These are phyloP conservation scores for Drosophila setifemur DNA, from an alignment of 1,140 invertebrate species.

Conservation along the genomic window DNA sequence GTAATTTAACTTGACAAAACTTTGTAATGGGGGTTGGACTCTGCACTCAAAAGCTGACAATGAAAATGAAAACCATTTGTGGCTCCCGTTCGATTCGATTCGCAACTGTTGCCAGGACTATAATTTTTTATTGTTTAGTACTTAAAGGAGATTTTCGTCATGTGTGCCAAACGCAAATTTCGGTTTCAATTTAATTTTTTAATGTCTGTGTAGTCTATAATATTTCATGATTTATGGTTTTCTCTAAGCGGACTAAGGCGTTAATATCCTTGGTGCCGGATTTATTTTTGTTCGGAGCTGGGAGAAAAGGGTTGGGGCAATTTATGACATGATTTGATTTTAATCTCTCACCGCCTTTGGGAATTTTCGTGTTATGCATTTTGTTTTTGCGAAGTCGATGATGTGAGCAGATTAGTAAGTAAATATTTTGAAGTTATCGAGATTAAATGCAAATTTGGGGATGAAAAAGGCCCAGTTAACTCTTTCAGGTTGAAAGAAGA, in stretches of 20 bases:
- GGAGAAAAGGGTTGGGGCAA: constrained; percentile 56
- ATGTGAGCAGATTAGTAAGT: constrained; percentile 43
- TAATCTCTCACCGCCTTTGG: constrained; percentile 51
- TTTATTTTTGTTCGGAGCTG: background rate
- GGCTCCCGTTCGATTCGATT: constrained; percentile 61
- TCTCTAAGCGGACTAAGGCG: constrained; percentile 59
- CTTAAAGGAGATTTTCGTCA: constrained; percentile 60
- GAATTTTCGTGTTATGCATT: constrained; percentile 11
- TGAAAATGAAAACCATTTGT: constrained; percentile 56
- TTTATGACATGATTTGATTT: constrained; percentile 69
- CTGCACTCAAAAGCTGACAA: constrained; percentile 35
- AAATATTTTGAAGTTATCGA: constrained; percentile 29
- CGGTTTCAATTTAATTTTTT: constrained; percentile 61
- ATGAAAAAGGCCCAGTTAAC: background rate
- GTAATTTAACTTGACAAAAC: constrained; percentile 81
- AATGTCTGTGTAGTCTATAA: constrained; percentile 40
- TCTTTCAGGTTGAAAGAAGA: no score
- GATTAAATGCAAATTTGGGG: constrained; percentile 5
- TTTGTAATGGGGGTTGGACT: constrained; percentile 60
- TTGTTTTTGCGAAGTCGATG: constrained; percentile 23
- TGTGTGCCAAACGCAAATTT: constrained; percentile 49
- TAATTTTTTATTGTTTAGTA: constrained; percentile 70
- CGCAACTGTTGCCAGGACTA: constrained; percentile 69
- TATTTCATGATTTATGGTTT: constrained; percentile 62
- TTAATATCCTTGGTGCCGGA: constrained; percentile 57